Percentiles rank a stretch among this genome's conserved stretches.
Conservation (phyloP, 2,113 vertebrate species). For the Hucho hucho region DNA sequence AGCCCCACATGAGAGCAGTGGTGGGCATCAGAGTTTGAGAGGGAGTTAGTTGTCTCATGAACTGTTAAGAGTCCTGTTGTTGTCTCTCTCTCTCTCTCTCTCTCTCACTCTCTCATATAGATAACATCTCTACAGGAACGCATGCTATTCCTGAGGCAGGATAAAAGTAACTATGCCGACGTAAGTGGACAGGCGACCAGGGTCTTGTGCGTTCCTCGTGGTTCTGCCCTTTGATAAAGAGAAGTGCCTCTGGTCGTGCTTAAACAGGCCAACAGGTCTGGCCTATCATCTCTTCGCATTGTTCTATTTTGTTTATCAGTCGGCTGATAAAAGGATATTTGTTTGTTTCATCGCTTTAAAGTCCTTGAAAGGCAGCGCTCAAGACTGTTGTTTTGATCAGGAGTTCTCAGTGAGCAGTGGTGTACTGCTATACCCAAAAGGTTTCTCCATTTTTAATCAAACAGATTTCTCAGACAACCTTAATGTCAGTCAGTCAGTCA, state of each 20-base stretch:
- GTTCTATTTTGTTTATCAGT: too few species aligned
- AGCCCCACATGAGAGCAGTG: conserved; percentile 22
- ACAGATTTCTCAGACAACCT: background rate
- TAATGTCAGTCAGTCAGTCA: background rate
- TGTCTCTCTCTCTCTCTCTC: conserved; percentile 30
- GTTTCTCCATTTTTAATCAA: background rate
- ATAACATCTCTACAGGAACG: conserved; percentile 55
- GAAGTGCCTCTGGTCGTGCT: background rate
- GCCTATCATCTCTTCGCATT: too few species aligned
- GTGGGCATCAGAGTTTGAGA: conserved; percentile 25
- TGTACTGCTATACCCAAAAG: too few species aligned
- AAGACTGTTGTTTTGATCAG: too few species aligned
- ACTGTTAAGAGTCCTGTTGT: background rate
- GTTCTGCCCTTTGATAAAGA: conserved; percentile 15
- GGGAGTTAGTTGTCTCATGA: conserved; percentile 18
- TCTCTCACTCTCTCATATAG: conserved; percentile 40
- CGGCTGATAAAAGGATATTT: background rate
- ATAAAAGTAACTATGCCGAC: conserved; percentile 56
- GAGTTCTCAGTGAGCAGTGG: too few species aligned
- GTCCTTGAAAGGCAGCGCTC: too few species aligned
- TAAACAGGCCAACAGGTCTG: too few species aligned
- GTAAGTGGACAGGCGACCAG: conserved; percentile 55
- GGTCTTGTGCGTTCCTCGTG: conserved; percentile 62
- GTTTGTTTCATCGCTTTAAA: background rate
- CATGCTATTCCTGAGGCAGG: conserved; percentile 68